Evolutionary conservation across 2,888 invertebrate genomes (phyloP), one percentile per base, ranked within the genome.

Genomic region (Drosophila peninsularis): DNA sequence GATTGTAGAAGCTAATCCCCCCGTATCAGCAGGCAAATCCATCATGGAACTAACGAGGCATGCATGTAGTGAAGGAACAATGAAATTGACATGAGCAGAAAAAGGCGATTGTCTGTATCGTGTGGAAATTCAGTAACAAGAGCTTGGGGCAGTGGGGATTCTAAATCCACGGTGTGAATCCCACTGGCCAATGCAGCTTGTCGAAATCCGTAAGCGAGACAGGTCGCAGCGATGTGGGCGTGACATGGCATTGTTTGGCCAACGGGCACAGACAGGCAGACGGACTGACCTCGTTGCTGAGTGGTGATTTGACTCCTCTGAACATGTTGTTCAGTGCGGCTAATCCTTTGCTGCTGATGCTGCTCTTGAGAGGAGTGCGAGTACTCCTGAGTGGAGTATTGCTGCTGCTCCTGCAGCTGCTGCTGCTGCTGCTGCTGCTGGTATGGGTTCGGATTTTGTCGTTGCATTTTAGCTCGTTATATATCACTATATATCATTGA

Each of bases 251-350:
- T 36, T 19, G 17, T 37, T 30, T 7, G 32, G 19, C 36, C 39
- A 49, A 19, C 27, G 11, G 41, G 47, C 62, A 39, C 41, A 55
- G 55, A 47, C 49, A 55, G 55, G 39, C 65, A 61, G 62, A 52
- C 61, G 56, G 79, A 94, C 94, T 93, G 92, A 95, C 96, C 95
- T 95, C 95, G 94, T 93, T 96, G 96, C 93, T 95, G 95, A 79
- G 92, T 92, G 93, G 95, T 95, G 93, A 96, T 94, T 93, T 96
- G 96, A 91, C 96, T 94, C 87, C 96, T 95, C 72, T 91, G 90
- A 93, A 95, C 95, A 92, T 95, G 96, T 93, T 95, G 96, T 93
- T 96, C 96, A 86, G 95, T 96, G 92, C 95, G 93, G 92, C 94
- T 94, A 91, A 94, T 94, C 92, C 94, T 93, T 91, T 94, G 94